Evolutionary conservation across 1,140 invertebrate species (phyloP).

Genomic region (Bacillus rossius): DNA sequence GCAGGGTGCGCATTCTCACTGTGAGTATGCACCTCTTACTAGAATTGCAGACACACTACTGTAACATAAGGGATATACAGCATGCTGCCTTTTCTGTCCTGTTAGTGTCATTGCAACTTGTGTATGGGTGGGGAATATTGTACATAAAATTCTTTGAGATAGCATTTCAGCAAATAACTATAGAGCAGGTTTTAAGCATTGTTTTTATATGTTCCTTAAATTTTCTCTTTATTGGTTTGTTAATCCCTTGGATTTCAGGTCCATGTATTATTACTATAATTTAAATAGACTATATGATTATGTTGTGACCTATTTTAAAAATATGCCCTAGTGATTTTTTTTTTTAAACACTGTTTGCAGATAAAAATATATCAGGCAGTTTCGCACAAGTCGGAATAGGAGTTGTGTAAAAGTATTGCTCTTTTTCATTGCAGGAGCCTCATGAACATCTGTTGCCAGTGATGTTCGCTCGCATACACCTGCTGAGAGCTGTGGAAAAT

Average conservation of each 20-base stretch:
- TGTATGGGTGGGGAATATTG: background rate
- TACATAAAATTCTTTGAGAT: background rate
- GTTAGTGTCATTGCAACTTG: background rate
- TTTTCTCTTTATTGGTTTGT: too few relatives aligned
- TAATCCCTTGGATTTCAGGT: too few relatives aligned
- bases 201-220: background rate
- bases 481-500: conserved; percentile 54
- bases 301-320: too few relatives aligned
- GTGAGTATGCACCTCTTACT: conserved; percentile 41
- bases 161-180: background rate
- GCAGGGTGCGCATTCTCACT: conserved; percentile 55
- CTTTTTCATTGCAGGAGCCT: conserved; percentile 53
- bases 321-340: too few relatives aligned
- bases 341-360: background rate
- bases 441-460: conserved; percentile 54
- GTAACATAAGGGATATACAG: too few relatives aligned
- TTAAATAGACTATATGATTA: too few relatives aligned
- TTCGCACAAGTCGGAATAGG: too few relatives aligned
- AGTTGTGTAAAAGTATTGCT: too few relatives aligned
- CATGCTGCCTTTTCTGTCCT: background rate
- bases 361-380: background rate
- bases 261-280: too few relatives aligned
- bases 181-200: background rate
- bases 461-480: conserved; percentile 58
- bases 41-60: conserved; percentile 3